These are phyloP conservation scores for Eciton burchellii DNA, from an alignment of 1,140 invertebrate species.

Conservation along the genomic window DNA sequence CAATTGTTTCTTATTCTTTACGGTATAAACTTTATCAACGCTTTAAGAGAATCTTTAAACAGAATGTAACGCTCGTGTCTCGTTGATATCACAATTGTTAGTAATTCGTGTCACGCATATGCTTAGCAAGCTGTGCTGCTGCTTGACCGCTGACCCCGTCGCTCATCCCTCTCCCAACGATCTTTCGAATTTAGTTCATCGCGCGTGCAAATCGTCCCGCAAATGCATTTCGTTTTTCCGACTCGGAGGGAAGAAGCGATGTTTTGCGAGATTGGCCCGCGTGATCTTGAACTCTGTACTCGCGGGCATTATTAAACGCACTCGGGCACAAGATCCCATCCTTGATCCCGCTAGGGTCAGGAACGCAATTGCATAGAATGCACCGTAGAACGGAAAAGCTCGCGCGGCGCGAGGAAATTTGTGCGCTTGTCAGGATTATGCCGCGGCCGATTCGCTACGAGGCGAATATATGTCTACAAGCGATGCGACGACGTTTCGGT, in stretches of 20 bases:
- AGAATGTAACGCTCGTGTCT: too few species aligned
- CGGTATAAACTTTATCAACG: too few species aligned
- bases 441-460: slow-evolving; percentile 23
- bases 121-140: too few species aligned
- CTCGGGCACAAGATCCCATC: not conserved
- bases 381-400: slow-evolving; percentile 7
- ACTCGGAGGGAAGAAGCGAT: not conserved
- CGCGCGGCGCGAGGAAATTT: slow-evolving; percentile 29
- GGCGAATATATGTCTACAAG: slow-evolving; percentile 49
- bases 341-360: slow-evolving; percentile 18
- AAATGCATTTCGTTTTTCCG: not conserved
- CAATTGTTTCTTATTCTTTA: too few species aligned
- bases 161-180: too few species aligned
- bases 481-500: slow-evolving; percentile 58
- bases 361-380: slow-evolving; percentile 7
- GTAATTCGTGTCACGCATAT: too few species aligned
- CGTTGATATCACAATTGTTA: too few species aligned
- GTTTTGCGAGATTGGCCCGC: not conserved
- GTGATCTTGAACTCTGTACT: slow-evolving; percentile 19
- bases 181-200: too few species aligned
- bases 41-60: too few species aligned
- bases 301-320: not conserved
- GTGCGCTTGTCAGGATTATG: slow-evolving; percentile 33
- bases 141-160: too few species aligned
- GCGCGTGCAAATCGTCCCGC: not conserved